A percentile compares a stretch with the other conserved stretches of the same genome.
phyloP scores from a whole-genome alignment of 2,797 vertebrate species.

The Aselliscus stoliczkanus region DNA sequence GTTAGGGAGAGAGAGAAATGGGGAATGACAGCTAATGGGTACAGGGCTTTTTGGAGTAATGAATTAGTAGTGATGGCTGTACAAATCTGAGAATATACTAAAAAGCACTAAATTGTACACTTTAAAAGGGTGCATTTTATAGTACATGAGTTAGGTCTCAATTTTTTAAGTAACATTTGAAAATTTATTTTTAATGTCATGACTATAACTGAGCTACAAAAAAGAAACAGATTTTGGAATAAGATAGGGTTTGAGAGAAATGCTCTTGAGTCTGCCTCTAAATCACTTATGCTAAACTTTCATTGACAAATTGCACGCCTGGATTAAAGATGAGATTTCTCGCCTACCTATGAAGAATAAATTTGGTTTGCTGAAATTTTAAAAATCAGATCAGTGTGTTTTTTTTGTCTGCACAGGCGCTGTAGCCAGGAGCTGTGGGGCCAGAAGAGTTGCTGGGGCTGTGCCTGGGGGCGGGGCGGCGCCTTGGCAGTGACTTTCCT shows the following conservation, averaged over 20 bases:
- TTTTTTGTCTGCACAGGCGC: neutral
- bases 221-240: neutral
- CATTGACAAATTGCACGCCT: neutral
- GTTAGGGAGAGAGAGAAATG: neutral
- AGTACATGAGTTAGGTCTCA: neutral
- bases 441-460: neutral
- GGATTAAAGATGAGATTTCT: neutral
- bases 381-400: neutral
- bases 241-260: neutral
- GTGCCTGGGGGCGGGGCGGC: neutral
- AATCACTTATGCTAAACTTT: neutral
- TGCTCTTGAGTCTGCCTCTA: neutral
- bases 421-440: neutral
- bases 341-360: conserved; percentile 31
- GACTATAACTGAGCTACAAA: neutral
- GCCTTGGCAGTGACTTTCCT: neutral
- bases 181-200: neutral
- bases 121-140: neutral
- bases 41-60: neutral
- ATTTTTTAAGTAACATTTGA: neutral
- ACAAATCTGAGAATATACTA: neutral
- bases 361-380: neutral
- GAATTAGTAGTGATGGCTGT: neutral
- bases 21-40: neutral
- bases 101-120: neutral